Conservation (phyloP, 1,140 invertebrate genomes). For the Meloidogyne chitwoodi region DNA sequence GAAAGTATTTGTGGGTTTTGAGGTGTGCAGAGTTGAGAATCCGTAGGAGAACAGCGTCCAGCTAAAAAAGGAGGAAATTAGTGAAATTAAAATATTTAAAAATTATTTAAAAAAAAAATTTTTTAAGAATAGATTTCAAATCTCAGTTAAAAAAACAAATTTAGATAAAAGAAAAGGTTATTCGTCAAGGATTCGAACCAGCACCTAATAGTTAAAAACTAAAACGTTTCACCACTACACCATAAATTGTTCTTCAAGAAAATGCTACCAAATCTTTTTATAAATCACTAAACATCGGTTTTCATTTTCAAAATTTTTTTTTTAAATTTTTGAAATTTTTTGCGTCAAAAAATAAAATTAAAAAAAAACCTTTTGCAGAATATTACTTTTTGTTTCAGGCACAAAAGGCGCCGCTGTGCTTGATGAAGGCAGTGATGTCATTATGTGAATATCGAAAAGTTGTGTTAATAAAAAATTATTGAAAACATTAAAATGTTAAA, state of each 20-base stretch:
- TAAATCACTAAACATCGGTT: too few relatives aligned
- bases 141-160: too few relatives aligned
- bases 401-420: constrained; percentile 15
- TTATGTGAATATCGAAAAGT: not conserved
- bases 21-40: constrained; percentile 46
- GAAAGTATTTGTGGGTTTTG: constrained; percentile 58
- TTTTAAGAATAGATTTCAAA: too few relatives aligned
- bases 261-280: too few relatives aligned
- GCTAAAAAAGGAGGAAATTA: constrained; percentile 34
- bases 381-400: constrained; percentile 24
- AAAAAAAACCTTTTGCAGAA: constrained; percentile 9
- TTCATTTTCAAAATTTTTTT: too few relatives aligned
- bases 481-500: not conserved
- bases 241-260: too few relatives aligned
- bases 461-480: not conserved
- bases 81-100: constrained; percentile 1
- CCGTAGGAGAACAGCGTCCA: constrained; percentile 43
- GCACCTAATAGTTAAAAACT: too few relatives aligned
- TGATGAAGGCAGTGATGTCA: constrained; percentile 19
- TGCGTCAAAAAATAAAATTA: not conserved
- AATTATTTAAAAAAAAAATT: not conserved
- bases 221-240: too few relatives aligned
- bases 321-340: too few relatives aligned
- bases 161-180: too few relatives aligned
- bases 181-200: too few relatives aligned